Evolutionary conservation across 2,797 vertebrate species (phyloP), one percentile per base, ranked within the genome.

Genomic region (Antennarius maculatus): DNA sequence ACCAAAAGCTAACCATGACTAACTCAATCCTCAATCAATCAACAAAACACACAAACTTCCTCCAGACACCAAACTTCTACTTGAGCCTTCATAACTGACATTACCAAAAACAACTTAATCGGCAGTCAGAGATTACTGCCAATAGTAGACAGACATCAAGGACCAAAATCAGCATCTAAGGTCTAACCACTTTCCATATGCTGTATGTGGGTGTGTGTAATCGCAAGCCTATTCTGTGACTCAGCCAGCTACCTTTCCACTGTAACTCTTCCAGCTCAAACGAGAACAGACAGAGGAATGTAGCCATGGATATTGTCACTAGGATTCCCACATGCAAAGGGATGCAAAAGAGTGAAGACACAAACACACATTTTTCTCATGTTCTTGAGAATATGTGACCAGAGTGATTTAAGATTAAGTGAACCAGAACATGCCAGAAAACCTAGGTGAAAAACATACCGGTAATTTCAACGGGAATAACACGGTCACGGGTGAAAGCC

Each of bases 291-390:
- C 74, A 62, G 10, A 54, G 77, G 79, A 81, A 82, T 80, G 86
- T 60, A 82, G 70, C 76, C 78, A 79, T 85, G 80, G 84, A 68
- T 83, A 79, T 48, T 80, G 83, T 80, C 81, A 78, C 79, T 46
- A 61, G 53, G 77, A 69, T 61, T 59, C 66, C 59, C 70, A 71
- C 34, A 68, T 51, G 54, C 47, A 66, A 7, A 56, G 37, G 59
- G 58, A 71, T 28, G 31, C 61, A 62, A 78, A 76, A 76, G 65
- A 79, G 59, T 34, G 66, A 64, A 18, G 37, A 51, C 17, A 14
- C 49, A 31, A 23, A 70, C 13, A 10, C 34, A 67, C n/a, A 16
- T 14, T 14, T 15, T 14, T 41, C 12, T 34, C 31, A 34, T 55
- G 31, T 14, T 53, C 18, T 55, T 60, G 23, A 64, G 66, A 62